Evolutionary conservation across 2,797 vertebrate genomes (phyloP).

Genomic region (Atherinosoma microstoma): DNA sequence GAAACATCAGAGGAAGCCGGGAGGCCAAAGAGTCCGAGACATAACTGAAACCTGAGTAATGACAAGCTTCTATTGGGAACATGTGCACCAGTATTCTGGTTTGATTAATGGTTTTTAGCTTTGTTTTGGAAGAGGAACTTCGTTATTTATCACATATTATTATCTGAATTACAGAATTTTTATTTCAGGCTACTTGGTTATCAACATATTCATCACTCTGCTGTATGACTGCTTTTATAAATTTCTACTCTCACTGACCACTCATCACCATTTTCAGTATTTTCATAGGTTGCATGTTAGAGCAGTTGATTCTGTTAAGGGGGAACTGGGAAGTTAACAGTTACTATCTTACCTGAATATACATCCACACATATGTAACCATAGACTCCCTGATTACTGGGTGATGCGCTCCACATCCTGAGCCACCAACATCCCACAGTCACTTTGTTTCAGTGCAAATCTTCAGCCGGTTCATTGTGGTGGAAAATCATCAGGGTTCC

Average conservation of each 20-base stretch:
- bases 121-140: conserved; percentile 2
- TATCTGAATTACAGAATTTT: background rate
- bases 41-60: background rate
- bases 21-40: conserved; percentile 1
- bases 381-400: background rate
- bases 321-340: background rate
- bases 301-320: background rate
- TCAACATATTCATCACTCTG: background rate
- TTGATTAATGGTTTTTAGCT: background rate
- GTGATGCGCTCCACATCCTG: background rate
- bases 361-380: background rate
- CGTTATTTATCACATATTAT: background rate
- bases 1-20: conserved; percentile 6
- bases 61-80: background rate
- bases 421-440: background rate
- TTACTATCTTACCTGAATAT: background rate
- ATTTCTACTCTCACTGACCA: background rate
- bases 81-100: background rate
- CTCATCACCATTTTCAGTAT: background rate
- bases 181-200: conserved; percentile 3
- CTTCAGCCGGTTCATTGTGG: background rate
- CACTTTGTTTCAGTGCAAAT: background rate
- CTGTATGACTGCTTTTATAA: background rate
- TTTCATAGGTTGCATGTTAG: background rate
- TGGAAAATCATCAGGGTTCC: background rate